A percentile compares a stretch with the other conserved stretches of the same genome.
Conservation (phyloP, 2,113 vertebrate species). For the Nycticorax nycticorax region DNA sequence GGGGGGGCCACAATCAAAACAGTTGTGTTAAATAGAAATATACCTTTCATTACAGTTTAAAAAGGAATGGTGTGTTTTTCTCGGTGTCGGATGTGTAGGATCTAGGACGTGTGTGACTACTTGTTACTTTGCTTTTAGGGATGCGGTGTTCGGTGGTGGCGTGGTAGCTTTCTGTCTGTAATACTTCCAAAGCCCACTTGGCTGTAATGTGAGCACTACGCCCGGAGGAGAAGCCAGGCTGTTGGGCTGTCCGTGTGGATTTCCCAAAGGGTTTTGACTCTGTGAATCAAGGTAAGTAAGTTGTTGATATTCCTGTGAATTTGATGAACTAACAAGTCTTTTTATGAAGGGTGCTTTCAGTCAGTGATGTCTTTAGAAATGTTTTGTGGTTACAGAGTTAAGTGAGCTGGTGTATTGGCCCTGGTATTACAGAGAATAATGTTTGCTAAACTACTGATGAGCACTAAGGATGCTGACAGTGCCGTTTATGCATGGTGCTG, state of each 20-base stretch:
- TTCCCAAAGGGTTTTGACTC: neutral
- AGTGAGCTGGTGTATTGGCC: neutral
- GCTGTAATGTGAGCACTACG: rapidly evolving
- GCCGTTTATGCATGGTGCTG: neutral
- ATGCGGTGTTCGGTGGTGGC: rapidly evolving
- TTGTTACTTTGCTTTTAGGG: neutral
- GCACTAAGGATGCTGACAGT: neutral
- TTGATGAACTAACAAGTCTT: neutral
- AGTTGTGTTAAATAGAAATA: neutral
- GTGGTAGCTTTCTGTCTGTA: neutral
- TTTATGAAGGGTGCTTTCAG: neutral
- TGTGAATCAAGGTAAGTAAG: neutral
- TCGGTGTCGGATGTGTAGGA: rapidly evolving
- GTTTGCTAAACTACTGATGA: neutral
- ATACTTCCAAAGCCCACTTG: neutral
- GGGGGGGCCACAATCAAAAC: neutral
- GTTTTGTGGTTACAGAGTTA: neutral
- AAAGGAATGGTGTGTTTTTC: neutral
- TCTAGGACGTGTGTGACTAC: neutral
- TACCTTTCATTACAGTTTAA: neutral
- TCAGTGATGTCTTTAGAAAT: neutral
- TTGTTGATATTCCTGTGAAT: neutral
- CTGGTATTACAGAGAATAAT: neutral
- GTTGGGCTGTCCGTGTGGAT: neutral
- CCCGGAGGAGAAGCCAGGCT: neutral